phyloP scores from a whole-genome alignment of 1,140 invertebrate species.

The Drosophila nigromelanica region DNA sequence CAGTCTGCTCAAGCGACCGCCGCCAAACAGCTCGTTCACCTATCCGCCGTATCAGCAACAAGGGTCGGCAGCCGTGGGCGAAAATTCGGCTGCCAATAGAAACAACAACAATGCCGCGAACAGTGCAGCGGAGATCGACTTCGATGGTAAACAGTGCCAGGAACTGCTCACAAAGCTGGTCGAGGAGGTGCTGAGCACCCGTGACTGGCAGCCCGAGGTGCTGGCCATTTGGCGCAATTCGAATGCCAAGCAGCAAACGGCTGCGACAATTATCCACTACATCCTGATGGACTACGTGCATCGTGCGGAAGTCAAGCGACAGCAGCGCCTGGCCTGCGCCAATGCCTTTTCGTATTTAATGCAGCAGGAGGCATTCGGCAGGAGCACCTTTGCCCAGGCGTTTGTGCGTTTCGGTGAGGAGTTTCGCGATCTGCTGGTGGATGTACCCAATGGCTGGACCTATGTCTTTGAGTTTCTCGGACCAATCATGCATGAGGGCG shows the following conservation, averaged over 20 bases:
- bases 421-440: constrained; percentile 65
- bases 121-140: background rate
- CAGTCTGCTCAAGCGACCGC: constrained; percentile 50
- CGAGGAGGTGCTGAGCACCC: constrained; percentile 59
- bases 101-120: constrained; percentile 9
- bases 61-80: background rate
- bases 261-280: constrained; percentile 44
- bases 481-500: constrained; percentile 60
- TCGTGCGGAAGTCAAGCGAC: constrained; percentile 43
- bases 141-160: constrained; percentile 56
- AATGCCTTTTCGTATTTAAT: constrained; percentile 63
- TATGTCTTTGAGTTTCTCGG: constrained; percentile 80
- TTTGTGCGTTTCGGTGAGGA: constrained; percentile 63
- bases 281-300: constrained; percentile 71
- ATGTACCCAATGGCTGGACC: constrained; percentile 75
- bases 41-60: constrained; percentile 55
- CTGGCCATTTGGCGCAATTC: constrained; percentile 49
- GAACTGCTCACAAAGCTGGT: constrained; percentile 55
- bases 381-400: constrained; percentile 48
- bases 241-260: constrained; percentile 47
- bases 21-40: constrained; percentile 8
- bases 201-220: constrained; percentile 62
- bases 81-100: background rate
- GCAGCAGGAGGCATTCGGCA: constrained; percentile 55
- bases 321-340: constrained; percentile 60